These are phyloP conservation scores for Cotesia glomerata DNA, from an alignment of 1,140 invertebrate species.

Conservation along the genomic window DNA sequence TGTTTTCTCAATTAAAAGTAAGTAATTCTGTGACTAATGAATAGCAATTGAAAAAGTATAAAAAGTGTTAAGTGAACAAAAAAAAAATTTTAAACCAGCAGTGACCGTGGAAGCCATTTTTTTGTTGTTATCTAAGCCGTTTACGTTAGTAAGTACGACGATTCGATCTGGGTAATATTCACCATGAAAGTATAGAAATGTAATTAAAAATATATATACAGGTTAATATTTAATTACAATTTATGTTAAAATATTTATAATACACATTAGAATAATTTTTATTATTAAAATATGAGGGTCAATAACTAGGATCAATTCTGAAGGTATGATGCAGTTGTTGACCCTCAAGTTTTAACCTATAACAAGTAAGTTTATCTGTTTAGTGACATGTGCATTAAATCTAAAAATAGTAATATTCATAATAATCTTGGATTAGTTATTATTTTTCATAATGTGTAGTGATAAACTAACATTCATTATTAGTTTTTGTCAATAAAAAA, in stretches of 20 bases:
- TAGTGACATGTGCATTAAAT: not conserved
- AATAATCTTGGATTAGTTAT: not conserved
- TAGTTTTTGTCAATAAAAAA: not conserved
- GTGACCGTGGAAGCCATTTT: too few relatives aligned
- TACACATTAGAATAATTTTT: not conserved
- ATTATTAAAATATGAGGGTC: not conserved
- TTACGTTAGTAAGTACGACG: not conserved
- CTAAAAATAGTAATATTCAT: not conserved
- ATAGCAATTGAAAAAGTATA: not conserved
- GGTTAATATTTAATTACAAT: not conserved
- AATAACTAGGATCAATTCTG: conserved; percentile 1
- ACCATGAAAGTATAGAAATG: not conserved
- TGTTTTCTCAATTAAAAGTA: not conserved
- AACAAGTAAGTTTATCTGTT: not conserved
- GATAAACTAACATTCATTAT: not conserved
- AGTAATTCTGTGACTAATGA: not conserved
- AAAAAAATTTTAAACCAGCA: not conserved
- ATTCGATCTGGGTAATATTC: not conserved
- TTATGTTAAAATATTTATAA: not conserved
- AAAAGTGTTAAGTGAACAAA: not conserved
- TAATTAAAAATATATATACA: not conserved
- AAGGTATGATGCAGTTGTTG: not conserved
- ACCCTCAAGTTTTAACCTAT: not conserved
- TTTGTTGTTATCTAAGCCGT: not conserved
- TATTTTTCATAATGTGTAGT: not conserved